Base-by-base conservation (phyloP, 37 sponge, comb jelly and placozoan species). In the Beroe ovata region DNA sequence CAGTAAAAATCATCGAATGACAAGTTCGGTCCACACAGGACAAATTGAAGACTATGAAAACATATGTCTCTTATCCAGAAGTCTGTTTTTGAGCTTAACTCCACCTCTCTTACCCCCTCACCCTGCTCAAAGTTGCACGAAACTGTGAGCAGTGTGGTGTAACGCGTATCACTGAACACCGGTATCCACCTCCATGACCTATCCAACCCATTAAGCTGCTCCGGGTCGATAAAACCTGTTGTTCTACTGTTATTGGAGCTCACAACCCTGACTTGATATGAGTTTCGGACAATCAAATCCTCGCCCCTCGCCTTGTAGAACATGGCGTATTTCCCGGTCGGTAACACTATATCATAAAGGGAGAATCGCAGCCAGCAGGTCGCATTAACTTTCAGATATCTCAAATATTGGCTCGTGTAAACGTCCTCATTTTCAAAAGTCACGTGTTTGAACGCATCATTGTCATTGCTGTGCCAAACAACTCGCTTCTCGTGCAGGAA, bases 361-460 rank as follows among this genome's bases (percentile, higher is more conserved):
- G 16, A 29, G 36, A 66, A 66, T 16, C 35, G 32, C 8, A 66
- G 36, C 69, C 69, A 66, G 18, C 32, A 66, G 2, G 30, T 29
- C 1, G 69, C 69, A 37, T 66, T 66, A 29, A 66, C 69, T 18
- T 66, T 66, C 36, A 66, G 30, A 66, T 66, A 30, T 30, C 32
- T 26, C 25, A 66, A 30, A 37, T 26, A 66, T 26, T 66, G 11
- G 30, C 26, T 18, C 28, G 21, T 18, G 4, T 25, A 4, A 8
- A 34, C 69, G 8, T 66, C 69, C 16, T 66, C 69, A 11, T 11
- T 47, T 30, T 66, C 35, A 32, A 33, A 66, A 29, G 69, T 34
- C 30, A 66, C 36, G 36, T 34, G 30, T 66, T 66, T 66, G 35
- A 34, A 66, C 3, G 23, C 4, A 23, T 62, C 29, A 34, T 33